Percentiles rank a stretch among this genome's conserved stretches.
Evolutionary conservation across 2,113 vertebrate genomes (phyloP).

Genomic region (Pampusana beccarii): DNA sequence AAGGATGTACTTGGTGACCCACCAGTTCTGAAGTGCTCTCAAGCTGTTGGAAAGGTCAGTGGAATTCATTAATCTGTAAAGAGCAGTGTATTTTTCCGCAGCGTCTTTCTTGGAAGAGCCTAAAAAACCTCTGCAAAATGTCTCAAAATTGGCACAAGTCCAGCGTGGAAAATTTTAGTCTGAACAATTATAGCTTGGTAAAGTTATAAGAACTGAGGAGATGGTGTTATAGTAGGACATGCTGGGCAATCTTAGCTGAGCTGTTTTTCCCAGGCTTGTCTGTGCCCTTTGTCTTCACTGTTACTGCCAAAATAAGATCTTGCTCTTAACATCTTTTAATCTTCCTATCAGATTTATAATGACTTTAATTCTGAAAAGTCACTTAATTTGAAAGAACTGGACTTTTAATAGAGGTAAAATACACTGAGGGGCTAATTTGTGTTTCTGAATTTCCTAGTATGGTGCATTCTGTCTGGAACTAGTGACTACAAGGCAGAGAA

Average conservation of each 20-base stretch:
- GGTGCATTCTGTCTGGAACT: not conserved
- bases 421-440: not conserved
- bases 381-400: not conserved
- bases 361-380: not conserved
- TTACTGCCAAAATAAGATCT: not conserved
- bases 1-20: not conserved
- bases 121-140: slow-evolving; percentile 2
- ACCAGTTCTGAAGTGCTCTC: not conserved
- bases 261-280: not conserved
- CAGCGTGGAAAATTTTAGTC: slow-evolving; percentile 11
- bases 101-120: not conserved
- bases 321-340: not conserved
- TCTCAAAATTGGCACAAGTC: not conserved
- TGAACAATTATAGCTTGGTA: not conserved
- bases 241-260: not conserved
- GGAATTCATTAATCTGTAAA: slow-evolving; percentile 19
- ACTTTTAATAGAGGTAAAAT: not conserved
- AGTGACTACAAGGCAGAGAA: not conserved
- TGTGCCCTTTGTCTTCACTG: not conserved
- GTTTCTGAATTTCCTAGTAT: slow-evolving; percentile 10
- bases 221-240: not conserved
- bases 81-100: not conserved
- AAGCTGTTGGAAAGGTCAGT: not conserved
- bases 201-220: not conserved
- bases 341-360: slow-evolving; percentile 17